These are phyloP conservation scores for Sinocyclocheilus rhinocerous DNA, from an alignment of 2,113 vertebrate genomes.

Conservation along the genomic window DNA sequence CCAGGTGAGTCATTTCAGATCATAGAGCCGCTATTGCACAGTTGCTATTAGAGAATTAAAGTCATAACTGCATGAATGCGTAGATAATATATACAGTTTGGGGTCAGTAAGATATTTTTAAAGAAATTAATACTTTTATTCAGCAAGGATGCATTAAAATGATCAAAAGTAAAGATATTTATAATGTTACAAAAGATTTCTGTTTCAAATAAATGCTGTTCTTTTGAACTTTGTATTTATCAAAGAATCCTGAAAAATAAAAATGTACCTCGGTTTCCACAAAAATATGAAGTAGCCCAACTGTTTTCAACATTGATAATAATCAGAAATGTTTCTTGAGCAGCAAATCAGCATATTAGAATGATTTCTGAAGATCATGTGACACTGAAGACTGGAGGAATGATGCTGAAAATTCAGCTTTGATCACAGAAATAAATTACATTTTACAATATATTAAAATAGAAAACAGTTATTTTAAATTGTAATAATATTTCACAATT, in stretches of 20 bases:
- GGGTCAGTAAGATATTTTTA: no score
- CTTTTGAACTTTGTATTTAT: background rate
- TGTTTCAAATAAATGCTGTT: background rate
- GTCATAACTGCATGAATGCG: background rate
- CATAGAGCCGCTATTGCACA: background rate
- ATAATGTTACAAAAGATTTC: background rate
- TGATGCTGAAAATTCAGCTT: background rate
- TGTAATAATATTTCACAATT: background rate
- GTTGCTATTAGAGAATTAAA: no score
- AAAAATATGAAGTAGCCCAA: no score
- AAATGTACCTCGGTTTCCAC: no score
- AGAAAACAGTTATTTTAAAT: background rate
- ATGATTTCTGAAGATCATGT: background rate
- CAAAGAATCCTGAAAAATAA: no score
- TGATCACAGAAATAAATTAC: background rate
- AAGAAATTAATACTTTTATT: background rate
- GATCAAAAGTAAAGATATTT: background rate
- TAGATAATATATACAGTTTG: no score
- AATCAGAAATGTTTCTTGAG: background rate
- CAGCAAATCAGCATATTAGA: background rate
- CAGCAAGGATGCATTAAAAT: background rate
- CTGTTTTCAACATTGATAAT: background rate
- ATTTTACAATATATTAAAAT: background rate
- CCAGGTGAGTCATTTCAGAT: constrained; percentile 73
- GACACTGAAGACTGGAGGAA: background rate